phyloP scores from a whole-genome alignment of 2,888 invertebrate genomes.

The Drosophila quinaria region DNA sequence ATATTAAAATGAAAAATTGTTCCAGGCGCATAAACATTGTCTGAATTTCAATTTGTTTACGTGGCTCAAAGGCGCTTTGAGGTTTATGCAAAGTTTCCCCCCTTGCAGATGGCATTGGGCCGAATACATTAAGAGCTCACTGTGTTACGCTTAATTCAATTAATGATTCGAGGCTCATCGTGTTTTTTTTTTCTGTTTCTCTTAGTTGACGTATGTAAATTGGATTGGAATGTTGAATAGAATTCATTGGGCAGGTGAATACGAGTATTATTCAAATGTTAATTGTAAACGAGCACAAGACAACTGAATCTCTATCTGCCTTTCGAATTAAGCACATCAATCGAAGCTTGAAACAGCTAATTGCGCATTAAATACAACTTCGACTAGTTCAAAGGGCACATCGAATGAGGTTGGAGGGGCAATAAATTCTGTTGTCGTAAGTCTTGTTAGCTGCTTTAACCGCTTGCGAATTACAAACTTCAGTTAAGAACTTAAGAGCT shows the following conservation, averaged over 20 bases:
- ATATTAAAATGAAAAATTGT: conserved; percentile 52
- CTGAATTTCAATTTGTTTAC: conserved; percentile 75
- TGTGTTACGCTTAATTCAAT: conserved; percentile 57
- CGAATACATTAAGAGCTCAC: conserved; percentile 6
- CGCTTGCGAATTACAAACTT: conserved; percentile 27
- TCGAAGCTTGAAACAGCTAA: conserved; percentile 11
- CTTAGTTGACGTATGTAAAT: conserved; percentile 16
- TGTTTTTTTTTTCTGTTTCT: conserved; percentile 1
- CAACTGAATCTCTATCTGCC: neutral
- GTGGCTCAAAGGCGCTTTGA: conserved; percentile 50
- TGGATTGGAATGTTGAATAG: neutral
- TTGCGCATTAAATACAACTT: conserved; percentile 11
- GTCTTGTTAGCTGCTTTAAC: conserved; percentile 23
- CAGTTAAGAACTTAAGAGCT: conserved; percentile 7
- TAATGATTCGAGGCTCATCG: conserved; percentile 42
- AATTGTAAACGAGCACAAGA: conserved; percentile 24
- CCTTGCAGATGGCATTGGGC: conserved; percentile 4
- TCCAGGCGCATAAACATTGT: conserved; percentile 58
- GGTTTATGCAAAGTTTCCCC: conserved; percentile 39
- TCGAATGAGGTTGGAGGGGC: neutral
- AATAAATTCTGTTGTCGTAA: conserved; percentile 14
- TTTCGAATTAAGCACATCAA: conserved; percentile 6
- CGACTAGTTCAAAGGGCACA: neutral
- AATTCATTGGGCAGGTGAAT: conserved; percentile 10
- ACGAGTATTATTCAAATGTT: conserved; percentile 26